Evolutionary conservation across 2,888 invertebrate genomes (phyloP).

Genomic region (Hirudinaria manillensis): DNA sequence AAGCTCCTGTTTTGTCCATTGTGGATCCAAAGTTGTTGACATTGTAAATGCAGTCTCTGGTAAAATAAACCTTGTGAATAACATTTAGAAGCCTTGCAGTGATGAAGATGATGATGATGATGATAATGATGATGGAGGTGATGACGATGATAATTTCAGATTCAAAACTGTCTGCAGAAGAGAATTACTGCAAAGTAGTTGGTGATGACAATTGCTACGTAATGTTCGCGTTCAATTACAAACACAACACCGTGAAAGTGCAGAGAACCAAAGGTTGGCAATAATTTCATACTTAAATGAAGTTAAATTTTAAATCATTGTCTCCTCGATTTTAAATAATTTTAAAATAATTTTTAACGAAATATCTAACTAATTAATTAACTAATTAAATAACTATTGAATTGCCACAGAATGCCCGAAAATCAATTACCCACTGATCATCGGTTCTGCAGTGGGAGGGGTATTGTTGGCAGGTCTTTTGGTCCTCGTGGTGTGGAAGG

Average conservation of each 20-base stretch:
- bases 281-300: not conserved
- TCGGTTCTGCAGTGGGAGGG: conserved; percentile 13
- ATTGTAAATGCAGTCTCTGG: too few relatives aligned
- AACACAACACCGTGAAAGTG: not conserved
- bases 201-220: not conserved
- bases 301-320: not conserved
- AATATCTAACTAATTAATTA: not conserved
- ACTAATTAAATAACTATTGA: not conserved
- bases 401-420: conserved; percentile 2
- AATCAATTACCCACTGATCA: conserved; percentile 20
- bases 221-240: conserved; percentile 10
- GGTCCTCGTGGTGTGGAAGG: conserved; percentile 28
- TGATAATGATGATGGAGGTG: too few relatives aligned
- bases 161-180: not conserved
- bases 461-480: conserved; percentile 18
- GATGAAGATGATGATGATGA: too few relatives aligned
- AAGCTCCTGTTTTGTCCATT: too few relatives aligned
- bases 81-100: too few relatives aligned
- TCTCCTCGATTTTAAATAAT: not conserved
- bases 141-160: too few relatives aligned
- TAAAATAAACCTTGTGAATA: too few relatives aligned
- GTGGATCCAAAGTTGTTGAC: too few relatives aligned
- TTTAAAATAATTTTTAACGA: too few relatives aligned
- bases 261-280: conserved; percentile 19
- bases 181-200: not conserved